phyloP scores from a whole-genome alignment of 2,888 invertebrate genomes.

The Megastigmus dorsalis region DNA sequence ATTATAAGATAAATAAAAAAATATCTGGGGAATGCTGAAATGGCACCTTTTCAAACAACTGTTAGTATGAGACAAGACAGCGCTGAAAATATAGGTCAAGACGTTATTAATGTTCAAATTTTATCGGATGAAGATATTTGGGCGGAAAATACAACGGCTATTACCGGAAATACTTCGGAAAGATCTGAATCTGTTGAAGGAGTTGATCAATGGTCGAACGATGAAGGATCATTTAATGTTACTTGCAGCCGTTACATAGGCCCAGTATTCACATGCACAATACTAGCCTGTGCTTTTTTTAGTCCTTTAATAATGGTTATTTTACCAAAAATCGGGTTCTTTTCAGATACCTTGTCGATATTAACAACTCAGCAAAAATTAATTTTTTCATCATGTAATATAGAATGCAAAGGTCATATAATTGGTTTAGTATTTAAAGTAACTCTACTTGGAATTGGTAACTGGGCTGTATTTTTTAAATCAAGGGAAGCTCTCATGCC shows the following conservation, averaged over 20 bases:
- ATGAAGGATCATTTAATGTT: conserved; percentile 83
- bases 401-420: conserved; percentile 95
- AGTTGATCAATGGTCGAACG: conserved; percentile 86
- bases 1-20: too few species aligned
- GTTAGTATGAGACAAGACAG: conserved; percentile 81
- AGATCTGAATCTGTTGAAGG: conserved; percentile 96
- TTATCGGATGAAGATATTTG: conserved; percentile 97
- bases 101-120: conserved; percentile 97
- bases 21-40: conserved; percentile 65
- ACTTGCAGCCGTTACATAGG: conserved; percentile 90
- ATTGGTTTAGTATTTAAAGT: conserved; percentile 94
- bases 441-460: conserved; percentile 89
- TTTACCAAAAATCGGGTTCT: conserved; percentile 91
- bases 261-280: conserved; percentile 82
- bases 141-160: conserved; percentile 98
- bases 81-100: conserved; percentile 89
- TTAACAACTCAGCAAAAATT: conserved; percentile 83
- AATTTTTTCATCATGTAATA: conserved; percentile 87
- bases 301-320: conserved; percentile 97
- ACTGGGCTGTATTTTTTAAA: conserved; percentile 94
- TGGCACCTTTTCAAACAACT: conserved; percentile 92
- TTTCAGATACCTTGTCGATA: conserved; percentile 81
- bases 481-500: conserved; percentile 91
- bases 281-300: conserved; percentile 88
- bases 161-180: conserved; percentile 97